Evolutionary conservation across 2,113 vertebrate genomes (phyloP).

Genomic region (Psophia crepitans): DNA sequence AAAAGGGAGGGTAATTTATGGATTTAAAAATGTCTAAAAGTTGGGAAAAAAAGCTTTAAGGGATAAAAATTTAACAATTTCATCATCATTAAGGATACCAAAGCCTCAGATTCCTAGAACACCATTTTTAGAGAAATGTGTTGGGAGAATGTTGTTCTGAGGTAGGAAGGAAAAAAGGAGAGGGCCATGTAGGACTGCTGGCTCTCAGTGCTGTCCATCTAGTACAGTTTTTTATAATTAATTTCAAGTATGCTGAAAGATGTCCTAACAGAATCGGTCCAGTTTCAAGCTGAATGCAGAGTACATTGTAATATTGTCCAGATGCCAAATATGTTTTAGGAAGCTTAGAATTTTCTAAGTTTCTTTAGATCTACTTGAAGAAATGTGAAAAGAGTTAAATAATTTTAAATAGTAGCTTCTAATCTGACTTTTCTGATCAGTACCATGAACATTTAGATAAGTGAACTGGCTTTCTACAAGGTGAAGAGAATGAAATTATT

Average conservation of each 20-base stretch:
- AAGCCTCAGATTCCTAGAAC: not conserved
- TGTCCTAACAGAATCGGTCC: not conserved
- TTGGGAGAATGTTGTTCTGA: not conserved
- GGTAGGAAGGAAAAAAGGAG: not conserved
- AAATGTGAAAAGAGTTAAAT: not conserved
- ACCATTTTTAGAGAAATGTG: not conserved
- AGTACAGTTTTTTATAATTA: not conserved
- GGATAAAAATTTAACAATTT: not conserved
- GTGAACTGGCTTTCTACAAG: not conserved
- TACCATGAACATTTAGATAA: not conserved
- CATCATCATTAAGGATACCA: not conserved
- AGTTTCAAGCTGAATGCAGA: not conserved
- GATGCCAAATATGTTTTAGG: not conserved
- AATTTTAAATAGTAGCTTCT: not conserved
- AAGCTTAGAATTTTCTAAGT: not conserved
- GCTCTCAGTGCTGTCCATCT: not conserved
- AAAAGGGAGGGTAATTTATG: not conserved
- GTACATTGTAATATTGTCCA: not conserved
- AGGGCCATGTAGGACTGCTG: not conserved
- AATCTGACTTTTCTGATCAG: not conserved
- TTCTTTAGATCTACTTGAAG: not conserved
- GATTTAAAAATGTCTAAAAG: not conserved
- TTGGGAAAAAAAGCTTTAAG: not conserved
- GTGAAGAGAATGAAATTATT: not conserved
- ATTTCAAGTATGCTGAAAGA: not conserved